phyloP scores from a whole-genome alignment of 2,888 invertebrate species.

The Phortica magna region DNA sequence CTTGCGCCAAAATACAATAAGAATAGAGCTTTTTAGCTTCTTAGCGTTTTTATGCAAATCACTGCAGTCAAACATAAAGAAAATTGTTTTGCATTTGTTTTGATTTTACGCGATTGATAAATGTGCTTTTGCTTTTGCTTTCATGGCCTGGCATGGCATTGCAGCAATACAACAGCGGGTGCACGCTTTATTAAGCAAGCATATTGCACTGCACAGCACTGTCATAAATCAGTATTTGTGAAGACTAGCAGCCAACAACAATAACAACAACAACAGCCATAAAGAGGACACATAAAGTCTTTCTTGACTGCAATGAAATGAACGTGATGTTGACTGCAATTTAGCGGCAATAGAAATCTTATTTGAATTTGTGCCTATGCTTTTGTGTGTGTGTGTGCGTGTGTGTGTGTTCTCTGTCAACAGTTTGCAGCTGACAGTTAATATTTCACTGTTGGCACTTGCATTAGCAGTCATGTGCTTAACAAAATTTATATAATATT shows the following conservation, averaged over 20 bases:
- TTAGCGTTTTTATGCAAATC: conserved; percentile 67
- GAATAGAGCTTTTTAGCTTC: conserved; percentile 58
- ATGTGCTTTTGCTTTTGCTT: neutral
- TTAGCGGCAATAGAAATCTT: neutral
- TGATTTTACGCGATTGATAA: conserved; percentile 68
- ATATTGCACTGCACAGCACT: conserved; percentile 11
- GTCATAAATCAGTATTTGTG: conserved; percentile 26
- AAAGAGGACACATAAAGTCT: neutral
- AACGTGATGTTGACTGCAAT: neutral
- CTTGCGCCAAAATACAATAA: conserved; percentile 48
- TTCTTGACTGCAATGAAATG: neutral
- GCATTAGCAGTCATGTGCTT: neutral
- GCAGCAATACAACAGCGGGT: neutral
- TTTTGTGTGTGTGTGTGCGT: neutral
- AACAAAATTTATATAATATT: neutral
- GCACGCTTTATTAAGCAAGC: conserved; percentile 19
- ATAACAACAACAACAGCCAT: neutral
- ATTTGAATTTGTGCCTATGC: neutral
- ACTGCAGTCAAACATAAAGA: conserved; percentile 71
- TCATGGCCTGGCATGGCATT: neutral
- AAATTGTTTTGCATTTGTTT: conserved; percentile 74
- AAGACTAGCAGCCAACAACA: neutral
- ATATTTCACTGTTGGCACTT: conserved; percentile 21
- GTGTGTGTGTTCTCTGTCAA: conserved; percentile 5
- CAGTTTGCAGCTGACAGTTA: neutral